These are phyloP conservation scores for Drosophila teissieri DNA, from an alignment of 1,140 invertebrate genomes.

Conservation along the genomic window DNA sequence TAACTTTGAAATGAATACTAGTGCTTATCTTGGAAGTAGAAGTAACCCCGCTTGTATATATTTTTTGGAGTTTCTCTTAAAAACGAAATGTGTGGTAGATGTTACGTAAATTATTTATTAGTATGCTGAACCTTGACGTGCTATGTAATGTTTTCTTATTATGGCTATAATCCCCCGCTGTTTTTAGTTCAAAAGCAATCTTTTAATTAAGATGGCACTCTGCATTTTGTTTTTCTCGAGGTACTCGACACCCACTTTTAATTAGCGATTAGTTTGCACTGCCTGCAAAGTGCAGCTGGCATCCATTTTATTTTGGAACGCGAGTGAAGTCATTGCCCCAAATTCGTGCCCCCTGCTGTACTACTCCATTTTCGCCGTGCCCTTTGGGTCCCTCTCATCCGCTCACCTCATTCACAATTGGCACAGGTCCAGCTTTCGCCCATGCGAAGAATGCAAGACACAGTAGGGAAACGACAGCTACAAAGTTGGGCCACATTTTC, in stretches of 20 bases:
- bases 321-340: conserved; percentile 57
- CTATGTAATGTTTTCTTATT: conserved; percentile 5
- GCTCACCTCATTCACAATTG: conserved; percentile 84
- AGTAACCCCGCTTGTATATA: too few species aligned
- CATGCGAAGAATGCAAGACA: conserved; percentile 68
- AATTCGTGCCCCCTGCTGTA: conserved; percentile 44
- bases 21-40: too few species aligned
- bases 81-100: not conserved
- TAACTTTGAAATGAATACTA: too few species aligned
- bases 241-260: conserved; percentile 35
- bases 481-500: conserved; percentile 75
- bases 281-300: conserved; percentile 20
- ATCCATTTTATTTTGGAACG: conserved; percentile 27
- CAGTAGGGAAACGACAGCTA: conserved; percentile 65
- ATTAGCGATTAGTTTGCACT: conserved; percentile 35
- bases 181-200: conserved; percentile 52
- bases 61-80: not conserved
- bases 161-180: conserved; percentile 5
- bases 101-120: conserved; percentile 4
- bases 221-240: conserved; percentile 34
- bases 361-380: conserved; percentile 34
- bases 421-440: conserved; percentile 79
- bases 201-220: conserved; percentile 59
- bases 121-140: conserved; percentile 2
- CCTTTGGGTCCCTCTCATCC: not conserved